Evolutionary conservation across 2,797 vertebrate species (phyloP), one percentile per base, ranked within the genome.

Genomic region (Lepus oiostolus): DNA sequence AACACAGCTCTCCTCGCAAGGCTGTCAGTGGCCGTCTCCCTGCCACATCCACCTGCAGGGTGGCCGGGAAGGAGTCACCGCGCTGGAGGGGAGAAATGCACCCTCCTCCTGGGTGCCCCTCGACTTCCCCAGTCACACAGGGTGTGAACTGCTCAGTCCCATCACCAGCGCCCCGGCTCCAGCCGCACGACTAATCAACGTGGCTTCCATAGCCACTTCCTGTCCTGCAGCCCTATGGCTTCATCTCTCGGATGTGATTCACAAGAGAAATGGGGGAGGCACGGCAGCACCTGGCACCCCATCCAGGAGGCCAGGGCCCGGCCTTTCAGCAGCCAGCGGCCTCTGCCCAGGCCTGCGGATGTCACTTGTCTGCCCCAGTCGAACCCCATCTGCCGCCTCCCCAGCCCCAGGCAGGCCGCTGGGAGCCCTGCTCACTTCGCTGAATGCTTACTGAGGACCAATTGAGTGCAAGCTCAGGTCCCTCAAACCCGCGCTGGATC

Each of bases 261-360:
- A 2, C 4, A 5, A 52, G 52, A 79, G 76, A 88, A 1, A 24
- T 5, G 26, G 4, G 75, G 0, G 1, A 65, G 82, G 32, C 22
- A 54, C 2, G 47, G 71, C 16, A 4, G 11, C 30, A 81, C 35
- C 85, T 1, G 5, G 67, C 10, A 24, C 81, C 22, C 17, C 5
- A 22, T 24, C 24, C 17, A 28, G 17, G 30, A 82, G 4, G 35
- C 42, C 42, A 79, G 72, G 84, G 52, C 11, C 21, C 76, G 19
- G 3, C 70, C 47, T 79, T 30, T 83, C 63, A 13, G 38, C 62
- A 79, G 19, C 60, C 35, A 38, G 32, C 4, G 19, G 30, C 30
- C 63, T 28, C 65, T 63, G n/a, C 17, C 65, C 35, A 52, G 89
- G 52, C n/a, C 80, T 65, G 26, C 77, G 26, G 17, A 9, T 0